Evolutionary conservation across 1,140 invertebrate genomes (phyloP).

Genomic region (Andrena cerasifolii): DNA sequence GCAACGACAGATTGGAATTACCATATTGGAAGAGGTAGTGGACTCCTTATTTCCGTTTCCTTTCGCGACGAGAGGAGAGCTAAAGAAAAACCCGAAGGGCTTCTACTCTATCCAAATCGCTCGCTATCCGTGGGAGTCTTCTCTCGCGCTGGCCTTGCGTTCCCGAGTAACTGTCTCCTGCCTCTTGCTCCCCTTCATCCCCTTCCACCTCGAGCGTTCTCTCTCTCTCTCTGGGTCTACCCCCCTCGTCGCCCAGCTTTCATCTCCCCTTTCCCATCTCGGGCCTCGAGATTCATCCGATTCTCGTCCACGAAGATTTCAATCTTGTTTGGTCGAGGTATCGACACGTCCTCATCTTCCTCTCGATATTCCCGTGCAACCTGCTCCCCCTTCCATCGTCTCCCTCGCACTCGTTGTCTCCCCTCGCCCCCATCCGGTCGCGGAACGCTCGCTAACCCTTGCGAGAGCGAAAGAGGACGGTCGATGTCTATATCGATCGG

Average conservation of each 20-base stretch:
- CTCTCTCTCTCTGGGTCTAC: conserved; percentile 11
- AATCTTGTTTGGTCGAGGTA: conserved; percentile 74
- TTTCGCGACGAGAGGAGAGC: conserved; percentile 30
- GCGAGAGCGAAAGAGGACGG: conserved; percentile 38
- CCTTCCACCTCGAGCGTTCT: conserved; percentile 26
- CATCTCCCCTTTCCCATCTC: conserved; percentile 68
- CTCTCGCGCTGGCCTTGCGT: neutral
- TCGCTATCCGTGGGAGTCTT: conserved; percentile 33
- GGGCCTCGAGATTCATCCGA: conserved; percentile 64
- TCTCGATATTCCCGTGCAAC: conserved; percentile 57
- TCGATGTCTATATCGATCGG: conserved; percentile 58
- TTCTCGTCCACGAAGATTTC: conserved; percentile 73
- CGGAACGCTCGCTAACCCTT: conserved; percentile 51
- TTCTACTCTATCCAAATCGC: conserved; percentile 42
- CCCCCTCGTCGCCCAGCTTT: conserved; percentile 53
- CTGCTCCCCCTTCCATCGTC: conserved; percentile 16
- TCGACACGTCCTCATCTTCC: conserved; percentile 65
- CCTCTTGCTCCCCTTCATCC: conserved; percentile 8
- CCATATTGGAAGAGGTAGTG: conserved; percentile 76
- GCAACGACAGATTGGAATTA: conserved; percentile 79
- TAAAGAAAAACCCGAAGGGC: conserved; percentile 21
- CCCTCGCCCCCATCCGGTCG: conserved; percentile 26
- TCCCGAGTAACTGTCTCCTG: conserved; percentile 12
- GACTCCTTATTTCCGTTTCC: conserved; percentile 76
- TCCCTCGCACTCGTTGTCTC: conserved; percentile 10